Conservation (phyloP, 2,797 vertebrate species). For the Pipistrellus pipistrellus region DNA sequence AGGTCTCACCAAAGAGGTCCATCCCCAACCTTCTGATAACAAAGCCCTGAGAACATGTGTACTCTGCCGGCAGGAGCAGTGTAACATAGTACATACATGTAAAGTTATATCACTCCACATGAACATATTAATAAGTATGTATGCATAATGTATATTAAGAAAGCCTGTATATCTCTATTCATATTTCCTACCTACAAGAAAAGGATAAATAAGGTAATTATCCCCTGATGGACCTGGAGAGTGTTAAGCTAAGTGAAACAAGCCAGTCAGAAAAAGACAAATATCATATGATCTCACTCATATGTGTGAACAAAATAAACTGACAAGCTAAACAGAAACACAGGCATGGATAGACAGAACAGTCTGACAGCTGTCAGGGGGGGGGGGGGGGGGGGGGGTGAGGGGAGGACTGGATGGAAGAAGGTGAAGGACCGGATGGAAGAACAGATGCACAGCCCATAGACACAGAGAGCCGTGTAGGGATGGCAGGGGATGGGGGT, state of each 20-base stretch:
- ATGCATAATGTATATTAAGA: background rate
- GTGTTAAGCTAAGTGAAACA: background rate
- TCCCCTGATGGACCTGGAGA: background rate
- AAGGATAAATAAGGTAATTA: background rate
- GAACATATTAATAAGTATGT: background rate
- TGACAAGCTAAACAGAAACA: background rate
- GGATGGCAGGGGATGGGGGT: background rate
- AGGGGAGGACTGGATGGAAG: background rate
- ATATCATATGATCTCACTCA: background rate
- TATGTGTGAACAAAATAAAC: background rate
- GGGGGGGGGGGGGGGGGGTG: background rate
- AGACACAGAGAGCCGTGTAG: background rate
- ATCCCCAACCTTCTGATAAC: background rate
- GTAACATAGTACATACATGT: background rate
- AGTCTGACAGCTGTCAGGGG: background rate
- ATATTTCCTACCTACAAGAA: background rate
- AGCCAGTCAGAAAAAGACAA: background rate
- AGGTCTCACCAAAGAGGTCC: background rate
- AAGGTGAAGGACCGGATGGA: background rate
- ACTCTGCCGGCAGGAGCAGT: background rate
- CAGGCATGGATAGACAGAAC: background rate
- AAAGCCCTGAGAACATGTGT: background rate
- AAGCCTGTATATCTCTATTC: background rate
- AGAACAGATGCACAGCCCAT: background rate
- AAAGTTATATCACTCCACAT: background rate